Conservation (phyloP, 2,113 vertebrate species). For the Platichthys stellatus region DNA sequence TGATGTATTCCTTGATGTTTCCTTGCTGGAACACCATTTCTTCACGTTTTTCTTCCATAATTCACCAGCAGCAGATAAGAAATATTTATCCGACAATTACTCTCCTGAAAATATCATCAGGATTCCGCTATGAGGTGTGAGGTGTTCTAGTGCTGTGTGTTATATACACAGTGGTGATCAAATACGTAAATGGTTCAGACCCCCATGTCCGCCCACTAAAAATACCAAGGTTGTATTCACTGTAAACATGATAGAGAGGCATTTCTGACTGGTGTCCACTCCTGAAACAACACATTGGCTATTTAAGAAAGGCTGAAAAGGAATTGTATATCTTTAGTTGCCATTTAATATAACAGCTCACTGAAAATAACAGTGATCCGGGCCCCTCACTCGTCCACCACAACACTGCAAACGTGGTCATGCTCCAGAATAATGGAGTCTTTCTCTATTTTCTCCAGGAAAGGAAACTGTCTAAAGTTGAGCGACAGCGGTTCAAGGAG, state of each 20-base stretch:
- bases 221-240: constrained; percentile 60
- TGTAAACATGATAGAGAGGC: constrained; percentile 46
- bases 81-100: no score
- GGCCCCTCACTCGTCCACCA: neutral
- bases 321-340: neutral
- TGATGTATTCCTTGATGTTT: no score
- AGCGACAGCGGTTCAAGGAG: constrained; percentile 96
- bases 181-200: constrained; percentile 32
- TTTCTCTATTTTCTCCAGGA: constrained; percentile 82
- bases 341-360: neutral
- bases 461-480: constrained; percentile 93
- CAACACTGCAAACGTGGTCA: neutral
- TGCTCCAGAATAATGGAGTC: neutral
- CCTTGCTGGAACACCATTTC: no score
- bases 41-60: no score
- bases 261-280: neutral
- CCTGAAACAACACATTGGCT: neutral
- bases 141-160: constrained; percentile 29
- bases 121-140: constrained; percentile 9
- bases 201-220: constrained; percentile 51
- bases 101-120: constrained; percentile 1
- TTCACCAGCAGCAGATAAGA: no score
- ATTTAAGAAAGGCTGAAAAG: neutral
- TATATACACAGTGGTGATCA: constrained; percentile 4
- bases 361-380: neutral